Conservation (phyloP, 2,113 vertebrate genomes). For the Rhegmatorhina hoffmannsi region DNA sequence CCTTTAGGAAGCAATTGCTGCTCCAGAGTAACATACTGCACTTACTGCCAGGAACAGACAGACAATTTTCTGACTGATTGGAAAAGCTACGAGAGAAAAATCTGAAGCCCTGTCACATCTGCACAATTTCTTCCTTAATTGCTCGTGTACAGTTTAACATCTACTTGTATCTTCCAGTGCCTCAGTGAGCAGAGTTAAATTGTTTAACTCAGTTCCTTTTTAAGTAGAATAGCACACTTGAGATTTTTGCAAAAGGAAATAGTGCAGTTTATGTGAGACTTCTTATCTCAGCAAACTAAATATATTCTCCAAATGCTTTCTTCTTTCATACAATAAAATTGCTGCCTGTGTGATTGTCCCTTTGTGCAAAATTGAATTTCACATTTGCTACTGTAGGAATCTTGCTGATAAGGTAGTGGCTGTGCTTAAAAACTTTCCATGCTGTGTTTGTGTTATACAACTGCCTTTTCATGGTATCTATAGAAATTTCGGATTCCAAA, state of each 20-base stretch:
- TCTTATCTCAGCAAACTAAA: conserved; percentile 32
- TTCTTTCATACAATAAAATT: conserved; percentile 5
- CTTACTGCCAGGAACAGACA: conserved; percentile 27
- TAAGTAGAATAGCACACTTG: not conserved
- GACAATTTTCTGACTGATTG: conserved; percentile 57
- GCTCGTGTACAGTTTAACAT: conserved; percentile 17
- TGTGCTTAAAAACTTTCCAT: not conserved
- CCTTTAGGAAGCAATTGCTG: conserved; percentile 27
- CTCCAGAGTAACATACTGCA: not conserved
- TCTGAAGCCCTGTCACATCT: conserved; percentile 29
- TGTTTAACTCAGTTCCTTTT: not conserved
- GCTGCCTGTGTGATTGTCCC: not conserved
- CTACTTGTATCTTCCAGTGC: not conserved
- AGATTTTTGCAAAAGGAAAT: not conserved
- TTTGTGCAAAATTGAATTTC: conserved; percentile 15
- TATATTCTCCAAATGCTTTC: not conserved
- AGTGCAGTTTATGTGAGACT: not conserved
- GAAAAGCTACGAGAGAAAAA: conserved; percentile 47
- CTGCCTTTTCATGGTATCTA: not conserved
- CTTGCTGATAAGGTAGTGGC: not conserved
- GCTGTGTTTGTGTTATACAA: not conserved
- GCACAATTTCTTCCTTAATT: conserved; percentile 42
- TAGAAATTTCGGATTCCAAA: not conserved
- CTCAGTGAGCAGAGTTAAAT: not conserved
- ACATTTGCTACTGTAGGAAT: not conserved